Evolutionary conservation across 2,888 invertebrate genomes (phyloP), one percentile per base, ranked within the genome.

Genomic region (Erebia aethiops): DNA sequence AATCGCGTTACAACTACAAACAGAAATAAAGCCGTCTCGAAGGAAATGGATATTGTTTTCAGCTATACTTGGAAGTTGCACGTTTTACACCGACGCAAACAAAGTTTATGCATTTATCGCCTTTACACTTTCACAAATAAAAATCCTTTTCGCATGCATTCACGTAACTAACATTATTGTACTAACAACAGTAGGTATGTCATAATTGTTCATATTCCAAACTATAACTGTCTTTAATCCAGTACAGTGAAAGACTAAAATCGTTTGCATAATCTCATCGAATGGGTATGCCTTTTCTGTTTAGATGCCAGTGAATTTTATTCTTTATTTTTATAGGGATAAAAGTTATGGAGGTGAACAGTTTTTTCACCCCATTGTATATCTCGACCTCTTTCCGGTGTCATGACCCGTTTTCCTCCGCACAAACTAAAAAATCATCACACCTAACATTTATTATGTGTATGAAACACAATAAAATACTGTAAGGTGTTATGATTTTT

Each of bases 31-130:
- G 43, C 54, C 54, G 56, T 54, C 69, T 69, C 62, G 63, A 56
- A 43, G 69, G 69, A 54, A 64, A 21, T 62, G 61, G 69, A 63
- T 63, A 69, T 69, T 69, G 69, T 62, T 62, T 56, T 46, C 62
- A 62, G 69, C 64, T 64, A 64, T 64, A 64, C 52, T 35, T 64
- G 64, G n/a, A 52, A 64, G 64, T 35, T 41, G 64, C 35, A 35
- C 16, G 54, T 18, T 64, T 64, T 64, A 58, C 46, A 57, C n/a
- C n/a, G 7, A 43, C 41, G 18, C 13, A 46, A 62, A 49, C 10
- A 62, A 51, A 49, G 52, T 18, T 54, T 18, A 64, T 16, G 64
- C 64, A 52, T 54, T 54, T 64, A 54, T 41, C 52, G 13, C 35
- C 54, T 54, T 64, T 54, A 41, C 4, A 26, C 1, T 2, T 16